Evolutionary conservation across 2,797 vertebrate genomes (phyloP).

Genomic region (Dromococcyx pavoninus): DNA sequence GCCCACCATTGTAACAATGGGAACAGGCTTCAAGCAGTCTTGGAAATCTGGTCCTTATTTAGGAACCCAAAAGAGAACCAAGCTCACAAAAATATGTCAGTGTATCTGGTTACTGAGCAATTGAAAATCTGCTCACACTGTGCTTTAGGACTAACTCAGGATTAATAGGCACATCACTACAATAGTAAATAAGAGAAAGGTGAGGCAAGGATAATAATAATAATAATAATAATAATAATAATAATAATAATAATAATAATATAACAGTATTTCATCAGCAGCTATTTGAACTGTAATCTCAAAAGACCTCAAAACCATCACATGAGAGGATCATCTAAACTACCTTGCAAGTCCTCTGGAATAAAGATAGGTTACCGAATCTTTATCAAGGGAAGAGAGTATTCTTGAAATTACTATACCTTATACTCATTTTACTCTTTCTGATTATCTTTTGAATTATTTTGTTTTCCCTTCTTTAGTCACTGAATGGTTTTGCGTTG

Average conservation of each 20-base stretch:
- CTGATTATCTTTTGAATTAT: background rate
- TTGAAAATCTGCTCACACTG: slow-evolving; percentile 27
- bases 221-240: too few species aligned
- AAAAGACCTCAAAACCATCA: background rate
- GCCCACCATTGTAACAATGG: slow-evolving; percentile 58
- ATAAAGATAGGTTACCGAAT: background rate
- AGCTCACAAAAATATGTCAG: slow-evolving; percentile 32
- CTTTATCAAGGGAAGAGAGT: background rate
- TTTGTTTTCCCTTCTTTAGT: slow-evolving; percentile 75
- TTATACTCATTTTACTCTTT: background rate
- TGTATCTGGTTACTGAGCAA: slow-evolving; percentile 28
- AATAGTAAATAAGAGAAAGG: background rate
- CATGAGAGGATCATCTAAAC: background rate
- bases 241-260: background rate
- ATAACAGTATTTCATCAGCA: background rate
- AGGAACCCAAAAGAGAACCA: slow-evolving; percentile 35
- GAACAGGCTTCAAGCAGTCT: slow-evolving; percentile 42
- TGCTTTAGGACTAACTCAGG: slow-evolving; percentile 18
- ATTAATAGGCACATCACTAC: background rate
- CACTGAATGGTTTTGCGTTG: slow-evolving; percentile 91
- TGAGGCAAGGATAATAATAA: slow-evolving; percentile 10
- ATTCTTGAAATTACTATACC: background rate
- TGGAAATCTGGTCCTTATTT: slow-evolving; percentile 63
- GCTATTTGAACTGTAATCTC: background rate
- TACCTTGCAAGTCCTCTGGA: background rate